Conservation (phyloP, 92 coral and sea anemone genomes). For the Siderastrea radians region DNA sequence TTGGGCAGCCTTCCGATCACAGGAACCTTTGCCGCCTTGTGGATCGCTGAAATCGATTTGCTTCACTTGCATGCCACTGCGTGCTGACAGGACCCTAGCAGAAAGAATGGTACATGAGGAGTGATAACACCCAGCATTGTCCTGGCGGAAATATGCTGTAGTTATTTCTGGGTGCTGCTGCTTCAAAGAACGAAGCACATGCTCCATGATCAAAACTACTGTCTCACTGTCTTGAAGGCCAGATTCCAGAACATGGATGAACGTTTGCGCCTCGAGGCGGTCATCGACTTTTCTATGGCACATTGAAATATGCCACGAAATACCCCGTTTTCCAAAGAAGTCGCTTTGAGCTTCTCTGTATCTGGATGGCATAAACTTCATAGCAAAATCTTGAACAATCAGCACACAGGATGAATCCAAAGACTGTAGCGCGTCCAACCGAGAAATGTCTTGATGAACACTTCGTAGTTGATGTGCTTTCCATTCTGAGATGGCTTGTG, state of each 20-base stretch:
- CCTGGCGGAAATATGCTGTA: not conserved
- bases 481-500: constrained; percentile 36
- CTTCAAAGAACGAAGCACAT: not conserved
- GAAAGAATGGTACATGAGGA: too few species aligned
- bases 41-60: too few species aligned
- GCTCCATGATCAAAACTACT: constrained; percentile 5
- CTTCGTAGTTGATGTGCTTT: constrained; percentile 56
- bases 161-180: not conserved
- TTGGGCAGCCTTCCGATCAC: too few species aligned
- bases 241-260: constrained; percentile 33
- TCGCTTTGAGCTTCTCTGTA: too few species aligned
- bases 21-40: too few species aligned
- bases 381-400: too few species aligned
- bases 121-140: too few species aligned
- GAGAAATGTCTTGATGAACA: constrained; percentile 47
- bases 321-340: too few species aligned
- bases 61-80: too few species aligned
- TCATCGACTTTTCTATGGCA: constrained; percentile 24
- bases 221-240: constrained; percentile 40
- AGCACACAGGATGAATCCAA: constrained; percentile 3
- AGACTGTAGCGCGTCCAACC: constrained; percentile 17
- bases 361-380: too few species aligned
- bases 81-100: too few species aligned
- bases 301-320: too few species aligned
- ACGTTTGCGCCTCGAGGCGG: constrained; percentile 27